Evolutionary conservation across 92 coral and sea anemone genomes (phyloP).

Genomic region (Palythoa heliodiscus): DNA sequence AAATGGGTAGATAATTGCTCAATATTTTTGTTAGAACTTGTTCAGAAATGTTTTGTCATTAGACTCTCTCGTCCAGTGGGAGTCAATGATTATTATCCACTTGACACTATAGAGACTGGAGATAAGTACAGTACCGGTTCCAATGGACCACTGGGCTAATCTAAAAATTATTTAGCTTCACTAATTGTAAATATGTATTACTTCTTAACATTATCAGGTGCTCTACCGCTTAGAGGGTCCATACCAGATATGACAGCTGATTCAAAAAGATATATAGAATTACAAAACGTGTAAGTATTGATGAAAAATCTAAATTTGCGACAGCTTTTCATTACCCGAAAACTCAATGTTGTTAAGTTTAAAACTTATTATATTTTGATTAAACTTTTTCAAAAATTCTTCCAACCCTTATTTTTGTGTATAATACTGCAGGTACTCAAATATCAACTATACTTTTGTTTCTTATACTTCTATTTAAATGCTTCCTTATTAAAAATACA

Average conservation of each 20-base stretch:
- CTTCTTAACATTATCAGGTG: conserved; percentile 54
- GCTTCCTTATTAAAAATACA: too few species aligned
- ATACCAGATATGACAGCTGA: conserved; percentile 99
- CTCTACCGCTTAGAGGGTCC: conserved; percentile 91
- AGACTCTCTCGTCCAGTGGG: too few species aligned
- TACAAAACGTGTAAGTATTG: conserved; percentile 86
- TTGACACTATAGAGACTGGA: too few species aligned
- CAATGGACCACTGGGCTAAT: too few species aligned
- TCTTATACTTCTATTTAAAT: background rate
- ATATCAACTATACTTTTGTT: background rate
- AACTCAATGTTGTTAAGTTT: background rate
- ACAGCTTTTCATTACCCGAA: too few species aligned
- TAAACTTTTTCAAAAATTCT: background rate
- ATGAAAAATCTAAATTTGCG: too few species aligned
- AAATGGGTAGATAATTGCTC: too few species aligned
- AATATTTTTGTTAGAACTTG: too few species aligned
- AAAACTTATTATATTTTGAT: background rate
- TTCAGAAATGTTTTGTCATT: too few species aligned
- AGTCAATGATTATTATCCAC: too few species aligned
- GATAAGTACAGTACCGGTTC: too few species aligned
- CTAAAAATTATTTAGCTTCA: too few species aligned
- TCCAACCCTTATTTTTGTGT: background rate
- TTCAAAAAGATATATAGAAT: conserved; percentile 86
- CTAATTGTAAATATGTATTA: background rate
- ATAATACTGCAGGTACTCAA: background rate